Conservation (phyloP, 2,113 vertebrate species). For the Semicossyphus pulcher region DNA sequence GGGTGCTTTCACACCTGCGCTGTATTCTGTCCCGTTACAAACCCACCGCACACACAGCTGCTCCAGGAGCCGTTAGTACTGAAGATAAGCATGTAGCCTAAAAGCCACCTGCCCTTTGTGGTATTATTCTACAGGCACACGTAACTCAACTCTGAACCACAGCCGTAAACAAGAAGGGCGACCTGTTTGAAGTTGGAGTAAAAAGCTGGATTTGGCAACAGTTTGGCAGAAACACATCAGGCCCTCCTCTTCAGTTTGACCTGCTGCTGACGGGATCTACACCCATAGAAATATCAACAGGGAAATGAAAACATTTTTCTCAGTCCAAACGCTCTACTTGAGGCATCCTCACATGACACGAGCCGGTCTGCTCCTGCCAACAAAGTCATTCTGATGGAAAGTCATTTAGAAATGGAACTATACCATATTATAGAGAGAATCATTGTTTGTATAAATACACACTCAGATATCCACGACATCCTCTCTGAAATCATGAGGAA, state of each 20-base stretch:
- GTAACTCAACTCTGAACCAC: constrained; percentile 64
- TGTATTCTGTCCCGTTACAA: not conserved
- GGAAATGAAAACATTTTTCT: constrained; percentile 44
- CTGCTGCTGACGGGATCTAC: constrained; percentile 51
- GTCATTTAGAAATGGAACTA: constrained; percentile 53
- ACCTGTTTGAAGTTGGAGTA: constrained; percentile 52
- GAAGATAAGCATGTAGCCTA: constrained; percentile 2
- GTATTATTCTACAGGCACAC: constrained; percentile 20
- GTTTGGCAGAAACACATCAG: constrained; percentile 82
- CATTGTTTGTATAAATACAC: constrained; percentile 73
- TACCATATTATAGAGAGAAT: constrained; percentile 62
- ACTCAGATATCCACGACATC: constrained; percentile 66
- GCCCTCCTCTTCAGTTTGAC: constrained; percentile 54
- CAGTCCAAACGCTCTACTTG: constrained; percentile 44
- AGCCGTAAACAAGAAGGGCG: constrained; percentile 48
- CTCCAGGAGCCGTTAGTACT: constrained; percentile 2
- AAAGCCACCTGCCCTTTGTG: constrained; percentile 4
- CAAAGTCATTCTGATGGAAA: constrained; percentile 65
- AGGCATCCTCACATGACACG: constrained; percentile 50
- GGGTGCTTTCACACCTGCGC: no score
- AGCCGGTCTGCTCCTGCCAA: constrained; percentile 45
- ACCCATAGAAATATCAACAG: constrained; percentile 55
- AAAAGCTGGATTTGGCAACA: constrained; percentile 78
- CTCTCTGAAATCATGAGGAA: constrained; percentile 67
- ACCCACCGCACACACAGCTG: constrained; percentile 17